These are phyloP conservation scores for Odontamblyopus rebecca DNA, from an alignment of 2,797 vertebrate genomes.

Conservation along the genomic window DNA sequence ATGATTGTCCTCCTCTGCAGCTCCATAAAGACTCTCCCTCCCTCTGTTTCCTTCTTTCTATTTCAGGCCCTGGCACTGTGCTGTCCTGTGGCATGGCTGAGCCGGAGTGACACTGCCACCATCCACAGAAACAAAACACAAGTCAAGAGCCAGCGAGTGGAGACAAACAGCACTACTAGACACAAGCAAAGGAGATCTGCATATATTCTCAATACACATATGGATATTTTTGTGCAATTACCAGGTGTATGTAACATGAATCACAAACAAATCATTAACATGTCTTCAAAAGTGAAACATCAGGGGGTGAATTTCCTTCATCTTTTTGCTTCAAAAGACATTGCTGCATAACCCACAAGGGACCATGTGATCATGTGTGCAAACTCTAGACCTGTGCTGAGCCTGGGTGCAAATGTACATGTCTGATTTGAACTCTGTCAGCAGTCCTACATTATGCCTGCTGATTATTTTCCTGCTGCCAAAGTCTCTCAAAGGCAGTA, in stretches of 20 bases:
- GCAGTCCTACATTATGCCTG: conserved; percentile 66
- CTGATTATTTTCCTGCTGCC: conserved; percentile 48
- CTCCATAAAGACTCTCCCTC: conserved; percentile 45
- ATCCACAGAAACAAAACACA: conserved; percentile 65
- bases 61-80: conserved; percentile 52
- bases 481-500: conserved; percentile 77
- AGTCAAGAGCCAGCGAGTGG: conserved; percentile 64
- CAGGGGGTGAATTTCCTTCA: conserved; percentile 49
- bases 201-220: conserved; percentile 18
- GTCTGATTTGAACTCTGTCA: conserved; percentile 64
- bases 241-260: conserved; percentile 41
- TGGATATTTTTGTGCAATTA: conserved; percentile 46
- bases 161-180: conserved; percentile 39
- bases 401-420: conserved; percentile 38
- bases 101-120: conserved; percentile 70
- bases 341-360: conserved; percentile 56
- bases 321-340: conserved; percentile 59
- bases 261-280: conserved; percentile 62
- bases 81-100: conserved; percentile 66
- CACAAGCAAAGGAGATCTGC: conserved; percentile 9
- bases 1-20: conserved; percentile 73
- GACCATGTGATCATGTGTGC: conserved; percentile 47
- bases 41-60: conserved; percentile 38
- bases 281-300: conserved; percentile 65
- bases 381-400: conserved; percentile 41